phyloP scores from a whole-genome alignment of 2,113 vertebrate genomes.

The Abramis brama region DNA sequence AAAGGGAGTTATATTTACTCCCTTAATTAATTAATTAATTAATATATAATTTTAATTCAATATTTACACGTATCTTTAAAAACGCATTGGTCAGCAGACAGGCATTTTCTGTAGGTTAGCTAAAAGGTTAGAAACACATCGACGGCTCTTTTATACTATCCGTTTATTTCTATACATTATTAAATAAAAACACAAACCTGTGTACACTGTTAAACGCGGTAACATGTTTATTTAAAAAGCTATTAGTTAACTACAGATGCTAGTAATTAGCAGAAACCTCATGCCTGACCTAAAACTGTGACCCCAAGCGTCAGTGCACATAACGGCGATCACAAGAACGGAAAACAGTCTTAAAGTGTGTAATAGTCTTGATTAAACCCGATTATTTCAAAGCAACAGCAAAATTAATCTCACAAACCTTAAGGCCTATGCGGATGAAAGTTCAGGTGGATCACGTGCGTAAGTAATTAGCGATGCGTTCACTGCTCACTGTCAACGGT shows the following conservation, averaged over 20 bases:
- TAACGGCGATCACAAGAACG: neutral
- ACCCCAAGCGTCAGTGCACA: neutral
- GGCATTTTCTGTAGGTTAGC: neutral
- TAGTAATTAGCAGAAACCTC: constrained; percentile 19
- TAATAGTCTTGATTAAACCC: neutral
- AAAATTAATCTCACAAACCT: neutral
- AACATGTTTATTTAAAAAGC: neutral
- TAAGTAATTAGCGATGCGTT: neutral
- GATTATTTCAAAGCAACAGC: neutral
- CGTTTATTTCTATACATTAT: neutral
- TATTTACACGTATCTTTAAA: neutral
- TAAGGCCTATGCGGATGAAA: neutral
- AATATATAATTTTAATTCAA: neutral
- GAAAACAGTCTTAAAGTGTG: neutral
- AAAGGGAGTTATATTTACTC: neutral
- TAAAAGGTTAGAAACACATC: neutral
- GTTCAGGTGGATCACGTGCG: constrained; percentile 15
- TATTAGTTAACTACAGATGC: neutral
- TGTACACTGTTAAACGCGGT: neutral
- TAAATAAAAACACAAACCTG: neutral
- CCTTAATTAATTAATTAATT: too few species aligned
- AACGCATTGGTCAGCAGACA: neutral
- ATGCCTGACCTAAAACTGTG: neutral
- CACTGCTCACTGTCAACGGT: neutral
- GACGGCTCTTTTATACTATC: neutral